These are phyloP conservation scores for Zelleria hepariella DNA, from an alignment of 2,888 invertebrate species.

Conservation along the genomic window DNA sequence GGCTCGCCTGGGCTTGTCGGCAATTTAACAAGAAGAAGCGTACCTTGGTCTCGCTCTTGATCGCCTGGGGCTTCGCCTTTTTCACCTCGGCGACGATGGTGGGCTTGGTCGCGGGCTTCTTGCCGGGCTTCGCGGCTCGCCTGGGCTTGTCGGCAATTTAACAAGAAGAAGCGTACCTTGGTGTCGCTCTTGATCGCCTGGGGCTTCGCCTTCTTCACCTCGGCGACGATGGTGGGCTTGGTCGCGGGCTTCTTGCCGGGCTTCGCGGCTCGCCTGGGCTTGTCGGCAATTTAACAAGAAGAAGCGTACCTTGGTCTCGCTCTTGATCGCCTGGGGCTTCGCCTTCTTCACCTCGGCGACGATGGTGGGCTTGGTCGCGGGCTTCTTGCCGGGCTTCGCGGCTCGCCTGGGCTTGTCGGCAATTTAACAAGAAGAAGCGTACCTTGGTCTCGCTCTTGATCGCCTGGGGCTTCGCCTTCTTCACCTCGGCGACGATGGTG, in stretches of 20 bases:
- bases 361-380: slow-evolving; percentile 17
- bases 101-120: slow-evolving; percentile 18
- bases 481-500: slow-evolving; percentile 17
- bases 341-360: slow-evolving; percentile 13
- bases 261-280: too few relatives aligned
- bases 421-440: too few relatives aligned
- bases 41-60: slow-evolving; percentile 24
- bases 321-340: slow-evolving; percentile 18
- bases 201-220: slow-evolving; percentile 17
- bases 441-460: slow-evolving; percentile 24
- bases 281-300: too few relatives aligned
- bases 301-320: slow-evolving; percentile 23
- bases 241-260: slow-evolving; percentile 17
- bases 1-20: too few relatives aligned
- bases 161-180: slow-evolving; percentile 19
- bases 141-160: too few relatives aligned
- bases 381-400: slow-evolving; percentile 18
- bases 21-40: too few relatives aligned
- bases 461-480: slow-evolving; percentile 12
- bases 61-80: slow-evolving; percentile 12
- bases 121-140: slow-evolving; percentile 14
- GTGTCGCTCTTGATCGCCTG: slow-evolving; percentile 19
- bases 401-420: too few relatives aligned
- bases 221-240: slow-evolving; percentile 16
- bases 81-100: slow-evolving; percentile 17